Base-by-base conservation (phyloP, 1,140 invertebrate species). In the Helicoverpa zea region DNA sequence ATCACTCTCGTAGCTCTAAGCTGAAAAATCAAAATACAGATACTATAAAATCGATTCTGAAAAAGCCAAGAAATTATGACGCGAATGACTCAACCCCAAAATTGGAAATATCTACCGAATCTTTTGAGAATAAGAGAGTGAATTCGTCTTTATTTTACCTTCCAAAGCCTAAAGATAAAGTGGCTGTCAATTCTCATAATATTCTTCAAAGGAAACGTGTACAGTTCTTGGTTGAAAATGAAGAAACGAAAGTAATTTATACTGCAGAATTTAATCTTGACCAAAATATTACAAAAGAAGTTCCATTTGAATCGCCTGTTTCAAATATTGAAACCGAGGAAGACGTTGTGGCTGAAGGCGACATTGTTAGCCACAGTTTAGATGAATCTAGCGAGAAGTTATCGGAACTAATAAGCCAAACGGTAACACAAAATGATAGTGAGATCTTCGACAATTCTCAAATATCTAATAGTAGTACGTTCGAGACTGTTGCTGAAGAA, bases 11-110 rank as follows among this genome's bases (percentile, higher is more conserved):
- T 12, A 87, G 70, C 75, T 77, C 83, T 14, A 94, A 91, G 86
- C 86, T 90, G 56, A 95, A 92, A 85, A 92, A 89, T 81, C 88
- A 85, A 74, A 92, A 90, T 76, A 88, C 83, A 49, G 94, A 95
- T 84, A 90, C 91, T 0, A 95, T 95, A 87, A 97, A 97, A 92
- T 97, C 97, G 23, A 97, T 97, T 84, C 90, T 97, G 80, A 97
- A 97, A 90, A 97, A 97, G 89, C 96, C 96, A 52, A 89, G 88
- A 90, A 91, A 86, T 77, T 92, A 92, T 64, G 89, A 91, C 75
- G 80, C 68, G 13, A 86, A 83, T 81, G 89, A 92, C 43, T 74
- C 81, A 1, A 84, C 70, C 59, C 52, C 75, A 14, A 94, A 89
- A 90, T 75, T 63, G 49, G 90, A 94, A 79, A 85, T 82, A 70